Conservation (phyloP, 2,888 invertebrate genomes). For the Meiosimyza platycephala region DNA sequence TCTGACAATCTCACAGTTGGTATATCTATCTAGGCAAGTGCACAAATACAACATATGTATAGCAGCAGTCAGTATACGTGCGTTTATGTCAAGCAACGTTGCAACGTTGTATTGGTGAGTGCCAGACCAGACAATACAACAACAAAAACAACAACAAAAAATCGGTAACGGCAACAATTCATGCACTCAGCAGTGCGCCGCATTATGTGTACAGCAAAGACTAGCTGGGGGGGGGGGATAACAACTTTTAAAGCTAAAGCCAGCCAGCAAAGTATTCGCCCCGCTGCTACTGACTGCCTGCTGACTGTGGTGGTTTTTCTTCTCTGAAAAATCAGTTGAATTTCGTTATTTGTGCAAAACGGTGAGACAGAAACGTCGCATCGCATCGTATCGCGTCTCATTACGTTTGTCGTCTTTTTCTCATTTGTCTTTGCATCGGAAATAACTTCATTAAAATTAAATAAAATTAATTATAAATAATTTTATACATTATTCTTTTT, state of each 20-base stretch:
- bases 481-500: no score
- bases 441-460: no score
- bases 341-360: slow-evolving; percentile 55
- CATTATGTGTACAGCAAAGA: no score
- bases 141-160: slow-evolving; percentile 28
- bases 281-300: background rate
- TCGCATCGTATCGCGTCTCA: background rate
- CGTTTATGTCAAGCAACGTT: slow-evolving; percentile 10
- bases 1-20: background rate
- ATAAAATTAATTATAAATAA: no score
- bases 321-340: slow-evolving; percentile 52
- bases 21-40: background rate
- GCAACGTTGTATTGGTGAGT: slow-evolving; percentile 28
- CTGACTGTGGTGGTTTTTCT: background rate
- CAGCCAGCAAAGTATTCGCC: slow-evolving; percentile 21
- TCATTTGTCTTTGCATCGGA: background rate
- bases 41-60: background rate
- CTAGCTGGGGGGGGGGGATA: no score
- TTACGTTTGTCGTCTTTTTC: background rate
- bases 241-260: slow-evolving; percentile 2
- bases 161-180: slow-evolving; percentile 7
- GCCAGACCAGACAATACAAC: slow-evolving; percentile 36
- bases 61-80: slow-evolving; percentile 30
- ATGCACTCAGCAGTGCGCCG: slow-evolving; percentile 30
- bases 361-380: slow-evolving; percentile 43